Evolutionary conservation across 2,113 vertebrate species (phyloP), one percentile per base, ranked within the genome.

Genomic region (Aldabrachelys gigantea): DNA sequence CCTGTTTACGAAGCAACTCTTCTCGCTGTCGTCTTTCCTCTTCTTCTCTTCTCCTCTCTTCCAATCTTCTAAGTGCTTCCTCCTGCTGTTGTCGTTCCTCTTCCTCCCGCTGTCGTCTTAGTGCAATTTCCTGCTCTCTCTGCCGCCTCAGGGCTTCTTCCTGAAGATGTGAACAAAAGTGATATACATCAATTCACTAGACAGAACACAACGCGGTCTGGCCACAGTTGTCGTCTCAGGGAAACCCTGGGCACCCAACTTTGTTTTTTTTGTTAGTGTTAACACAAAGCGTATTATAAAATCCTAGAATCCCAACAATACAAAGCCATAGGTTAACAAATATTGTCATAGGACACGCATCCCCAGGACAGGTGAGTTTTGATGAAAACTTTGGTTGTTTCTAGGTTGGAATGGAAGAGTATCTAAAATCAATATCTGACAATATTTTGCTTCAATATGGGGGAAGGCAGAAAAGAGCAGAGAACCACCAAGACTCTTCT

Each of bases 1-100:
- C 99, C 98, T 99, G 99, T 98, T 99, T 99, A 89, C 99, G 99
- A 76, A 99, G 98, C 95, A 99, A 93, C 85, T 99, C 99, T 95
- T 99, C 99, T 81, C 98, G 98, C 97, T 99, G 98, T 84, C 98
- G 98, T 65, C 98, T 98, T 84, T 99, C 99, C 82, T 99, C 99
- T 82, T 99, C 99, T 92, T 99, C 99, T 98, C 99, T 98, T 93
- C 99, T 98, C 59, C 98, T 99, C 92, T 99, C 99, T 93, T 99
- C 99, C 89, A 99, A 87, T 91, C 98, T 98, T 85, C 99, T 98
- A 75, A 99, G 98, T 84, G 98, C 99, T 96, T 99, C 99, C 93
- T 99, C 99, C 91, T 99, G 99, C 50, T 99, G 99, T 93, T 99
- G 98, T 86, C 99, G 97, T 94, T 99, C 99, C 92, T 99, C 99